These are phyloP conservation scores for Crenuchus spilurus DNA, from an alignment of 2,797 vertebrate species.

Conservation along the genomic window DNA sequence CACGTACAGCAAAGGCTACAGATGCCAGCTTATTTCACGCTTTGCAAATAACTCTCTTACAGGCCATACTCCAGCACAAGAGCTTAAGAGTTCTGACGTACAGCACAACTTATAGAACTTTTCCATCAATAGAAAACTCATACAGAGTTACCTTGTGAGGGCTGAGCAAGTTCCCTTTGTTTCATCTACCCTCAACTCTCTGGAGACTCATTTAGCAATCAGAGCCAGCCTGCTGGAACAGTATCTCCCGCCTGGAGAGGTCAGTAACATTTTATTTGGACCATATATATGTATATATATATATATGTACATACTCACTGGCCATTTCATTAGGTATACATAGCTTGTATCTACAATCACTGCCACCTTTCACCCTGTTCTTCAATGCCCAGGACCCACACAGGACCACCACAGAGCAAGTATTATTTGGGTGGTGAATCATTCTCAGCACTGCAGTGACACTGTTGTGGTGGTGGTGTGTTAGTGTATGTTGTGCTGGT, in stretches of 20 bases:
- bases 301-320: too few relatives aligned
- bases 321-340: too few relatives aligned
- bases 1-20: background rate
- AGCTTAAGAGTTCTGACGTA: background rate
- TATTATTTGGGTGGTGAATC: too few relatives aligned
- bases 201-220: slow-evolving; percentile 21
- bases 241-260: slow-evolving; percentile 24
- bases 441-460: too few relatives aligned
- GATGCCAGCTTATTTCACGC: slow-evolving; percentile 28
- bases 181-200: slow-evolving; percentile 17
- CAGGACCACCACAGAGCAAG: too few relatives aligned
- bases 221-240: slow-evolving; percentile 21
- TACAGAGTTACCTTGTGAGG: background rate
- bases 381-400: too few relatives aligned
- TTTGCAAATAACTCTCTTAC: slow-evolving; percentile 13
- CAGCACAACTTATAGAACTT: background rate
- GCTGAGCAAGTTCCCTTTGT: background rate
- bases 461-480: too few relatives aligned
- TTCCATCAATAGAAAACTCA: background rate
- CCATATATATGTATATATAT: too few relatives aligned
- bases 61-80: background rate
- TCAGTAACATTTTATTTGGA: background rate
- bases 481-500: too few relatives aligned
- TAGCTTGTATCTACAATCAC: too few relatives aligned
- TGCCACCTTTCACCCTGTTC: too few relatives aligned